Percentiles rank a stretch among this genome's conserved stretches.
phyloP scores from a whole-genome alignment of 2,888 invertebrate genomes.

The Cataglyphis livida region DNA sequence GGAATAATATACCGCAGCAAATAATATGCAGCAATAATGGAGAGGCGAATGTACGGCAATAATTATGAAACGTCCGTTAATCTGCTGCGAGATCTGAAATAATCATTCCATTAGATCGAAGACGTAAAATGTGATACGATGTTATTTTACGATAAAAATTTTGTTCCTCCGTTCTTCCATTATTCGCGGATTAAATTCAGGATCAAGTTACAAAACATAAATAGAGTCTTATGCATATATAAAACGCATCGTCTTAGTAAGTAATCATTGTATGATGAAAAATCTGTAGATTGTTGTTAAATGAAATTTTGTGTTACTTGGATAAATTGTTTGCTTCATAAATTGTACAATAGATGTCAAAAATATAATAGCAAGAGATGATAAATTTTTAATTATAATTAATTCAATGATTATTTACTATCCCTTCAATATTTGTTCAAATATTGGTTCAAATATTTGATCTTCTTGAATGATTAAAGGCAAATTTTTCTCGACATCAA shows the following conservation, averaged over 20 bases:
- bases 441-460: not conserved
- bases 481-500: not conserved
- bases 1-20: constrained; percentile 30
- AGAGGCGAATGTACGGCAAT: constrained; percentile 18
- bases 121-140: not conserved
- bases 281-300: constrained; percentile 4
- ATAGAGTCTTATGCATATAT: not conserved
- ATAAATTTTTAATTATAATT: not conserved
- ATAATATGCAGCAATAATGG: constrained; percentile 58
- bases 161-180: not conserved
- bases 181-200: not conserved
- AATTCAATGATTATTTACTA: not conserved
- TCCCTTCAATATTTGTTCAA: no score
- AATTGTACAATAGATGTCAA: not conserved
- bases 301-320: not conserved
- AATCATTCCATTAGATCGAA: constrained; percentile 13
- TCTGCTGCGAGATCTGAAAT: constrained; percentile 24
- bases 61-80: constrained; percentile 43
- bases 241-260: not conserved
- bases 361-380: not conserved
- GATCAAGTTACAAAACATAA: not conserved
- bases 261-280: not conserved
- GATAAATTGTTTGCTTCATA: not conserved
- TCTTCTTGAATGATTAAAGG: not conserved
- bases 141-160: constrained; percentile 8